A percentile compares a stretch with the other conserved stretches of the same genome.
Conservation (phyloP, 2,888 invertebrate species). For the Mythimna loreyi region DNA sequence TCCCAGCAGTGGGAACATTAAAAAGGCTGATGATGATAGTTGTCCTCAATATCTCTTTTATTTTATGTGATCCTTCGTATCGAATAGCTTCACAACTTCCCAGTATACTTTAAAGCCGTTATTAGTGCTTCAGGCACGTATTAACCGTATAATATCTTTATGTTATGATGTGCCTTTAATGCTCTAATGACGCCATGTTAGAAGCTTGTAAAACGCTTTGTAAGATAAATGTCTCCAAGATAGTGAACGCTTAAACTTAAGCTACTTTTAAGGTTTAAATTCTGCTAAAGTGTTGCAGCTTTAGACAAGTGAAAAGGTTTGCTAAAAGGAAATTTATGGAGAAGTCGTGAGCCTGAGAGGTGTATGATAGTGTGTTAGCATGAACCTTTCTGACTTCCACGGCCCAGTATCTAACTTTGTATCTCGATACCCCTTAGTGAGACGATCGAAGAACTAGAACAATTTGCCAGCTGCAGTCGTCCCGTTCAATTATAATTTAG, state of each 20-base stretch:
- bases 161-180: constrained; percentile 5
- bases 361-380: background rate
- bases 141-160: constrained; percentile 12
- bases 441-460: no score
- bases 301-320: background rate
- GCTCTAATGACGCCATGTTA: constrained; percentile 26
- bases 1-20: no score
- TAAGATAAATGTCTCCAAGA: constrained; percentile 21
- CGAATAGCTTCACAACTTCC: constrained; percentile 18
- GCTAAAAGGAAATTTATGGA: constrained; percentile 1
- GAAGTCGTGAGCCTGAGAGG: no score
- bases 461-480: no score
- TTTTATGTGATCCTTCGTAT: constrained; percentile 29
- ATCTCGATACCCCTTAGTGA: background rate
- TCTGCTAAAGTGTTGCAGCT: background rate
- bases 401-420: background rate
- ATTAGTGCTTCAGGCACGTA: constrained; percentile 17
- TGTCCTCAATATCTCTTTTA: constrained; percentile 21
- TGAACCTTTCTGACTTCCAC: background rate
- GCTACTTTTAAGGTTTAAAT: constrained; percentile 6
- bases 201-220: constrained; percentile 21
- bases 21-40: no score
- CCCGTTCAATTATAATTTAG: no score
- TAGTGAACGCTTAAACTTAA: constrained; percentile 2
- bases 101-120: background rate